Evolutionary conservation across 2,888 invertebrate species (phyloP).

Genomic region (Hemaris fuciformis): DNA sequence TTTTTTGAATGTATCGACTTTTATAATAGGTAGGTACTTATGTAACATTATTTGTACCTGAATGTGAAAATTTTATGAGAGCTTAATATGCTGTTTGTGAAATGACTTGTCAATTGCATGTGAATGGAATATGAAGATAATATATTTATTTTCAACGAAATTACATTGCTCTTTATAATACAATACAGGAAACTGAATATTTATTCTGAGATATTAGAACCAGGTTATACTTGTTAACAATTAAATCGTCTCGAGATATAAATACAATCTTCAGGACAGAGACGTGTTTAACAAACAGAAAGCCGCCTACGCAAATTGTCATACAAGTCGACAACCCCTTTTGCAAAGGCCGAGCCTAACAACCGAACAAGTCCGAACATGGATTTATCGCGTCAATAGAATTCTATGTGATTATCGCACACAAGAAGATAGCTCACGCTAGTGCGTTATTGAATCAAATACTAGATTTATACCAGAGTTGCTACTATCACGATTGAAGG

Average conservation of each 20-base stretch:
- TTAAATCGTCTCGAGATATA: neutral
- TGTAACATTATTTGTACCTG: neutral
- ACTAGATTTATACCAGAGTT: conserved; percentile 26
- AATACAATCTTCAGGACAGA: neutral
- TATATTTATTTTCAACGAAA: neutral
- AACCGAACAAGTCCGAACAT: neutral
- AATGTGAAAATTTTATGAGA: neutral
- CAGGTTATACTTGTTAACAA: too few species aligned
- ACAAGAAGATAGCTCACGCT: conserved; percentile 9
- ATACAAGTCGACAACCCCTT: neutral
- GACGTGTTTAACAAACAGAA: neutral
- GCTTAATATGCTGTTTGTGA: neutral
- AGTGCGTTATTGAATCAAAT: conserved; percentile 29
- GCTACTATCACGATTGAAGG: conserved; percentile 27
- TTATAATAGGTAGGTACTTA: neutral
- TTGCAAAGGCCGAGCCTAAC: conserved; percentile 15
- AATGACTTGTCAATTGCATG: neutral
- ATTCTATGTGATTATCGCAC: conserved; percentile 2
- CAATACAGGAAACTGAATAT: neutral
- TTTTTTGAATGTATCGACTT: neutral
- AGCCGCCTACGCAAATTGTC: neutral
- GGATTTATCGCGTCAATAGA: neutral
- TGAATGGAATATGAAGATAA: neutral
- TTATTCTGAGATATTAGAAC: neutral
- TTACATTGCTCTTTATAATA: neutral